phyloP scores from a whole-genome alignment of 2,113 vertebrate species.

The Tragelaphus imberbis region DNA sequence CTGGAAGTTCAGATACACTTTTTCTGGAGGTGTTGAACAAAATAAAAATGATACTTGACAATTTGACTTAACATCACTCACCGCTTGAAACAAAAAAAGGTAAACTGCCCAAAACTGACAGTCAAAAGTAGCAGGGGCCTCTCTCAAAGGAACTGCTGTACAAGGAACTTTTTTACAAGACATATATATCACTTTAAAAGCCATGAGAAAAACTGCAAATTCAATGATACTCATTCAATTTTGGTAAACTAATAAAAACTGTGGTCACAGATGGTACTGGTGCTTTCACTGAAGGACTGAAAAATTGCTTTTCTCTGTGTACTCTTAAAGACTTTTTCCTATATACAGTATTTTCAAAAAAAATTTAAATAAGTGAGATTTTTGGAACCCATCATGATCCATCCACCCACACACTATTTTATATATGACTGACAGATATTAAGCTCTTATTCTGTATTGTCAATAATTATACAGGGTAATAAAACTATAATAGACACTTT shows the following conservation, averaged over 20 bases:
- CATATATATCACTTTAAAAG: neutral
- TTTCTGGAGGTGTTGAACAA: neutral
- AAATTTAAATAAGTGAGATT: neutral
- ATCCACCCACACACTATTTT: neutral
- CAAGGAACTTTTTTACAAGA: neutral
- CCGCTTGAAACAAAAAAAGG: neutral
- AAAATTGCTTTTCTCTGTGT: neutral
- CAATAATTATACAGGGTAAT: neutral
- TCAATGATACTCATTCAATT: neutral
- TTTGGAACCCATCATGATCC: neutral
- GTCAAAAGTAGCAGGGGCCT: neutral
- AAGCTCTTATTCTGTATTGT: neutral
- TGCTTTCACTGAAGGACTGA: neutral
- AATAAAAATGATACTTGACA: neutral
- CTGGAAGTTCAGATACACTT: neutral
- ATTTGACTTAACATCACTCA: neutral
- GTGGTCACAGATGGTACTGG: neutral
- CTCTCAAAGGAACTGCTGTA: neutral
- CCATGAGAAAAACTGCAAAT: neutral
- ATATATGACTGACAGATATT: neutral
- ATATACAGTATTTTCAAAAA: neutral
- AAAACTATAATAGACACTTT: neutral
- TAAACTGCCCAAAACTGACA: neutral
- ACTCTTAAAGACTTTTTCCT: neutral
- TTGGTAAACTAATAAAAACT: slow-evolving; percentile 13